Percentiles rank a stretch among this genome's conserved stretches.
phyloP scores from a whole-genome alignment of 2,888 invertebrate species.

The Leptopilina myrica region DNA sequence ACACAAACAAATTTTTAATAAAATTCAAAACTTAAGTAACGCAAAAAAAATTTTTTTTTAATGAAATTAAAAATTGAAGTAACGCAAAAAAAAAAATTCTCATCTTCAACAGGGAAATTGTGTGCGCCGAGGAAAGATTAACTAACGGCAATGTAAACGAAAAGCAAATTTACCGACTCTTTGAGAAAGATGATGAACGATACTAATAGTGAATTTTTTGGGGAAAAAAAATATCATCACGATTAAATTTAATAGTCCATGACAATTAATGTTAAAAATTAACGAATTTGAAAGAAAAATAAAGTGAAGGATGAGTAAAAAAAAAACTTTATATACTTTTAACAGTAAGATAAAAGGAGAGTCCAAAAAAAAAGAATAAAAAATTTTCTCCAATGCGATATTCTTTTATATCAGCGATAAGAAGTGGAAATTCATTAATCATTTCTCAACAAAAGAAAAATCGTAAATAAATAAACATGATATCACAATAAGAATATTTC shows the following conservation, averaged over 20 bases:
- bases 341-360: not conserved
- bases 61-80: not conserved
- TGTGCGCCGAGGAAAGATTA: conserved; percentile 29
- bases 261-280: not conserved
- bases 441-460: not conserved
- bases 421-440: conserved; percentile 18
- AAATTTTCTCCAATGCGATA: not conserved
- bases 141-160: not conserved
- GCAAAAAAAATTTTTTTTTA: too few species aligned
- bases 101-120: conserved; percentile 44
- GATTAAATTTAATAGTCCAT: not conserved
- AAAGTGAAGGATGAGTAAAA: not conserved
- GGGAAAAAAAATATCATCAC: not conserved
- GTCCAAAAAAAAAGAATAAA: not conserved
- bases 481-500: conserved; percentile 14
- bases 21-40: too few species aligned
- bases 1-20: too few species aligned
- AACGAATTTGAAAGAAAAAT: not conserved
- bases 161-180: not conserved
- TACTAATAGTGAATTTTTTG: not conserved
- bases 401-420: conserved; percentile 23
- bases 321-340: not conserved
- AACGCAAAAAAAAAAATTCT: not conserved
- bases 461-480: conserved; percentile 6
- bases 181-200: conserved; percentile 5